Evolutionary conservation across 1,140 invertebrate genomes (phyloP), one percentile per base, ranked within the genome.

Genomic region (Solen grandis): DNA sequence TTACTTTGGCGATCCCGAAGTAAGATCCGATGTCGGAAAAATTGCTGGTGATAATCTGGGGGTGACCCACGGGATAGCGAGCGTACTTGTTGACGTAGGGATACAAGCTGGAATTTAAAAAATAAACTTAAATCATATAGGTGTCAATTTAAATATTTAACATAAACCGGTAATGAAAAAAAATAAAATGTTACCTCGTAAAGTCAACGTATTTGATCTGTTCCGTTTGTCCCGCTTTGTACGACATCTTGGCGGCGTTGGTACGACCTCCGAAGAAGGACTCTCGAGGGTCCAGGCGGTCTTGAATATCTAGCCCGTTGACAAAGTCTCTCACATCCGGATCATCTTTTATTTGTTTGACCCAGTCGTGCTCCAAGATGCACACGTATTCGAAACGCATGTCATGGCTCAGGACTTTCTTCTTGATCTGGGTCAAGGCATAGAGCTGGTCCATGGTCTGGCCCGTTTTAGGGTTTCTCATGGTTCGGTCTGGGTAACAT

Each of bases 1-100:
- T 70, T 5, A 70, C 68, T 54, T 54, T 54, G 55, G 70, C 70
- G 31, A 73, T 59, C 38, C 70, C 68, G 31, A 70, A 70, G n/a
- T 70, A 70, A 5, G 33, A 5, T 19, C 14, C n/a, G n/a, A 70
- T 70, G 19, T 70, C 68, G 0, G 62, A n/a, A 13, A 73, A 62
- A 29, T 73, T 60, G 8, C 29, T 33, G 19, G 36, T 41, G 2
- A 73, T 38, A 46, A 73, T 25, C 14, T 29, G 16, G 14, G 60
- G 73, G 25, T 76, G 59, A 31, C 27, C 38, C 14, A 65, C 16
- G 16, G 73, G 73, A 35, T 76, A 76, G 13, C 59, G 36, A 31
- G 33, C 36, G 38, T 62, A 63, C 22, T 75, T 75, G 35, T 75
- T 75, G 5, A 41, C 46, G 54, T 54, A 63, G 2, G 72, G 72